A percentile compares a stretch with the other conserved stretches of the same genome.
phyloP scores from a whole-genome alignment of 2,113 vertebrate species.

The Aleadryas rufinucha region DNA sequence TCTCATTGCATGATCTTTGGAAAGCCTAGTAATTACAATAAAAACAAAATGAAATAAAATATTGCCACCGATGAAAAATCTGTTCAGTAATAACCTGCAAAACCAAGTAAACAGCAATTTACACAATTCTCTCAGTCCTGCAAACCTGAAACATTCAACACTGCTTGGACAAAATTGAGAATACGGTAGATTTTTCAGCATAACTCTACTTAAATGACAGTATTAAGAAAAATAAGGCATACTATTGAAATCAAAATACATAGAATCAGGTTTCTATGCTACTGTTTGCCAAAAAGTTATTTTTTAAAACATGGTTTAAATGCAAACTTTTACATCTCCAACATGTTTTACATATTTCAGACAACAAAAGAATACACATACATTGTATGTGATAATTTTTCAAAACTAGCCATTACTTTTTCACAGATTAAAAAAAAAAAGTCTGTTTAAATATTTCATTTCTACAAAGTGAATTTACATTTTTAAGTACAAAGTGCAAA shows the following conservation, averaged over 20 bases:
- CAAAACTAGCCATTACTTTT: constrained; percentile 79
- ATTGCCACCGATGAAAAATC: constrained; percentile 59
- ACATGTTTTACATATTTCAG: constrained; percentile 70
- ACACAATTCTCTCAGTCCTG: constrained; percentile 12
- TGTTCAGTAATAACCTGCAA: constrained; percentile 22
- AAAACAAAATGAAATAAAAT: constrained; percentile 58
- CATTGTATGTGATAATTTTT: constrained; percentile 91
- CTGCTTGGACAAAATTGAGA: constrained; percentile 22
- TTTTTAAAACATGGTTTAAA: constrained; percentile 51
- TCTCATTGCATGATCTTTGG: background rate
- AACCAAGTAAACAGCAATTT: constrained; percentile 16
- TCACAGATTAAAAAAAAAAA: constrained; percentile 86
- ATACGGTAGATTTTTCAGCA: constrained; percentile 43
- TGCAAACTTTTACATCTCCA: constrained; percentile 80
- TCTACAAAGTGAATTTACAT: constrained; percentile 99
- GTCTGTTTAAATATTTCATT: constrained; percentile 92
- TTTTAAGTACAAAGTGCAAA: constrained; percentile 99
- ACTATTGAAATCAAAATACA: constrained; percentile 47
- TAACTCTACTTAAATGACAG: constrained; percentile 14
- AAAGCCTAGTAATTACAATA: background rate
- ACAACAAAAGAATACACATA: constrained; percentile 86
- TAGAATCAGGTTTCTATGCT: constrained; percentile 40
- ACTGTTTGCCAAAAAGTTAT: constrained; percentile 18
- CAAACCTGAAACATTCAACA: constrained; percentile 59
- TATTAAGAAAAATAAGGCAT: constrained; percentile 34